A percentile compares a stretch with the other conserved stretches of the same genome.
These are phyloP conservation scores for Amphiprion ocellaris DNA, from an alignment of 2,113 vertebrate genomes.

Conservation along the genomic window DNA sequence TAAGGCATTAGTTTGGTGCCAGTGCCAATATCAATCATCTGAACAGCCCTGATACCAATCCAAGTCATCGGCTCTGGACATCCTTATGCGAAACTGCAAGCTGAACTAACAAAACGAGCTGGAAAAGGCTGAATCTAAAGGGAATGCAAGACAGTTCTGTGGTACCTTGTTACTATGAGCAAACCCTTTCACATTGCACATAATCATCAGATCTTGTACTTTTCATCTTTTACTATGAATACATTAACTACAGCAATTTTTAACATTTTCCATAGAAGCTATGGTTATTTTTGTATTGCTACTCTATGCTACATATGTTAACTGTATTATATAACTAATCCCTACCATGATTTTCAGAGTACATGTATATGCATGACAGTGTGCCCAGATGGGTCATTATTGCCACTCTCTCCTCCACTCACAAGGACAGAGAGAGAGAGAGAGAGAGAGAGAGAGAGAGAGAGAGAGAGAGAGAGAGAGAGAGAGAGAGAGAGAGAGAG, in stretches of 20 bases:
- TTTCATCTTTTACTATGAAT: no score
- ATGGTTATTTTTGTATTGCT: not conserved
- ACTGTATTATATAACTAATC: conserved; percentile 45
- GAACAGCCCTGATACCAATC: no score
- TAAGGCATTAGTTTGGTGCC: no score
- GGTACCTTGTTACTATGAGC: no score
- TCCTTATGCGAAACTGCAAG: not conserved
- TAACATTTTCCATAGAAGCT: not conserved
- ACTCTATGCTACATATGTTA: not conserved
- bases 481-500: conserved; percentile 52
- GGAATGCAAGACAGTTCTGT: no score
- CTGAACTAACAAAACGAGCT: no score
- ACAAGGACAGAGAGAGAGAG: conserved; percentile 72
- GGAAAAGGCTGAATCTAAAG: not conserved
- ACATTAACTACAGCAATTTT: no score
- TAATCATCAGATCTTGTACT: no score
- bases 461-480: conserved; percentile 45
- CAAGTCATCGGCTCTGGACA: no score
- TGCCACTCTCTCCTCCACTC: conserved; percentile 52
- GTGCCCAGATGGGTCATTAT: conserved; percentile 81
- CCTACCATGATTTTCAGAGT: conserved; percentile 40
- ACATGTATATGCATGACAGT: conserved; percentile 52
- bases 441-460: conserved; percentile 51
- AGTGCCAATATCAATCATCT: no score
- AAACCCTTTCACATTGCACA: no score